phyloP scores from a whole-genome alignment of 1,140 invertebrate genomes.

The Drosophila asahinai region DNA sequence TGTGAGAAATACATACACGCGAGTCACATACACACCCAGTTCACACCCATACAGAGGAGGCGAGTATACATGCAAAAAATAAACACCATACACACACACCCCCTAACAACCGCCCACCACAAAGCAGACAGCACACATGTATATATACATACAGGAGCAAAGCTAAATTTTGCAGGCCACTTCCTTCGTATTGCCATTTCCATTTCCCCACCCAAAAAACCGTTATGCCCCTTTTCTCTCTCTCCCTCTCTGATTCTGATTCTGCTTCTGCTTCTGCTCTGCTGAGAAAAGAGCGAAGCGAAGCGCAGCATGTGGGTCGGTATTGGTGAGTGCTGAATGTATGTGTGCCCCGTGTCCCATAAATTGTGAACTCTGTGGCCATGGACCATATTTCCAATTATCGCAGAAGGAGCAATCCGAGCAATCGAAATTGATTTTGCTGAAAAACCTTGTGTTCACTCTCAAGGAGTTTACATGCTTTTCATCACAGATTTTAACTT shows the following conservation, averaged over 20 bases:
- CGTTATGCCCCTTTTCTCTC: slow-evolving; percentile 62
- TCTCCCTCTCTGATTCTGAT: slow-evolving; percentile 27
- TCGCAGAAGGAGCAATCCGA: slow-evolving; percentile 56
- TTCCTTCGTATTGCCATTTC: slow-evolving; percentile 67
- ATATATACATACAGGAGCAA: slow-evolving; percentile 37
- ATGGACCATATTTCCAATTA: slow-evolving; percentile 81
- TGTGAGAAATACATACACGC: slow-evolving; percentile 58
- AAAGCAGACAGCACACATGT: slow-evolving; percentile 20
- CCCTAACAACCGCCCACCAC: slow-evolving; percentile 49
- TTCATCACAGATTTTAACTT: slow-evolving; percentile 14
- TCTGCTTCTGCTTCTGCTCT: slow-evolving; percentile 13
- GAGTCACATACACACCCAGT: slow-evolving; percentile 57
- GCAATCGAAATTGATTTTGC: slow-evolving; percentile 68
- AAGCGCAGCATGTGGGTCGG: slow-evolving; percentile 34
- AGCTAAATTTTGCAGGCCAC: slow-evolving; percentile 78
- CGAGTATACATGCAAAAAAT: slow-evolving; percentile 72
- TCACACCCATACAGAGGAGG: slow-evolving; percentile 59
- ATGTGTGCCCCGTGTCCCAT: slow-evolving; percentile 77
- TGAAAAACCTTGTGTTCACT: slow-evolving; percentile 46
- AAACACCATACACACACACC: slow-evolving; percentile 56
- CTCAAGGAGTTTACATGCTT: not conserved
- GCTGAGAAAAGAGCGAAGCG: slow-evolving; percentile 62
- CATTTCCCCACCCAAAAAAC: slow-evolving; percentile 53
- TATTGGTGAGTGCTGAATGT: slow-evolving; percentile 32
- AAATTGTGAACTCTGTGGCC: slow-evolving; percentile 80